Evolutionary conservation across 2,113 vertebrate species (phyloP).

Genomic region (Choloepus hoffmanni): DNA sequence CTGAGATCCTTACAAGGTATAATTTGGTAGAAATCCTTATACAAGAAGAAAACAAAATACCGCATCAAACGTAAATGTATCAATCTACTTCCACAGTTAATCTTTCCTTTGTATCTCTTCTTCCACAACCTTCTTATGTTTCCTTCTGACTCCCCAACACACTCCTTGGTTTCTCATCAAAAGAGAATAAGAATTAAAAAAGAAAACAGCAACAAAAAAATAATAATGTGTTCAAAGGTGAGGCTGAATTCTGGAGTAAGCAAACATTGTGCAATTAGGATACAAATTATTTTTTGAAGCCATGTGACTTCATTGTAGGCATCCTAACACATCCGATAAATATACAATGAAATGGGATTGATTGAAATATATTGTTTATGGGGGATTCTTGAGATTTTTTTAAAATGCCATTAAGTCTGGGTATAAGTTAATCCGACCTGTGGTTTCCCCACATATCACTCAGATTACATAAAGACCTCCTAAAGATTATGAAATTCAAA

Average conservation of each 20-base stretch:
- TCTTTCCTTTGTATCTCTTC: not conserved
- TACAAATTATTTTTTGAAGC: not conserved
- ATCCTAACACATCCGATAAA: no score
- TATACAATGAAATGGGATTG: not conserved
- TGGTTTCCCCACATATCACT: not conserved
- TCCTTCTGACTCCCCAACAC: not conserved
- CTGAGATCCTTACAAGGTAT: not conserved
- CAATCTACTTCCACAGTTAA: not conserved
- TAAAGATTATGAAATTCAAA: not conserved
- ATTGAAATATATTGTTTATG: not conserved
- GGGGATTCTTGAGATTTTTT: not conserved
- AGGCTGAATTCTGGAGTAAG: not conserved
- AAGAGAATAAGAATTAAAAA: not conserved
- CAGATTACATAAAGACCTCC: not conserved
- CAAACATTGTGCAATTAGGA: not conserved
- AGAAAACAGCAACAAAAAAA: not conserved
- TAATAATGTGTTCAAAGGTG: not conserved
- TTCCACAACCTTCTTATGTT: not conserved
- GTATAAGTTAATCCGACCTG: not conserved
- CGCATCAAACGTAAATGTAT: not conserved
- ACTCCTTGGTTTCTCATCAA: not conserved
- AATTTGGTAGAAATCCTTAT: not conserved
- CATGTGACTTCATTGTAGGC: not conserved
- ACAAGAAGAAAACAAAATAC: not conserved
- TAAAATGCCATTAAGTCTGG: not conserved